These are phyloP conservation scores for Thaumetopoea pityocampa DNA, from an alignment of 1,140 invertebrate species.

Conservation along the genomic window DNA sequence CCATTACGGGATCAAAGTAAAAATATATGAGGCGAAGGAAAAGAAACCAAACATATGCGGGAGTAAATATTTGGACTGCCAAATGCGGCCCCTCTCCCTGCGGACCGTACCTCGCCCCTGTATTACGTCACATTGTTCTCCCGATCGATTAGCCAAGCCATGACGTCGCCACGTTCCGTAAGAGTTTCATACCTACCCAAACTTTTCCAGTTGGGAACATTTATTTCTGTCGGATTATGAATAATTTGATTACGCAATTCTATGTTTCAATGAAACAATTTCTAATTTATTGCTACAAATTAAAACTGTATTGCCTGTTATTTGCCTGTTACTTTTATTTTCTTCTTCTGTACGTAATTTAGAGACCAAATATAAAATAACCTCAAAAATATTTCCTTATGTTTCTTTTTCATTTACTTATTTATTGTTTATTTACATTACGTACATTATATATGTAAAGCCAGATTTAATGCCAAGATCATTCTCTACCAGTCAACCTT, in stretches of 20 bases:
- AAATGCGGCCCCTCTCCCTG: constrained; percentile 26
- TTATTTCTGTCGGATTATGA: too few relatives aligned
- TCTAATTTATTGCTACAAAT: constrained; percentile 11
- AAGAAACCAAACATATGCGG: constrained; percentile 72
- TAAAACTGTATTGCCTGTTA: too few relatives aligned
- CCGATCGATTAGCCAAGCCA: constrained; percentile 60
- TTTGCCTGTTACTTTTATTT: too few relatives aligned
- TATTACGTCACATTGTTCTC: constrained; percentile 69
- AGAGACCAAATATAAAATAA: too few relatives aligned
- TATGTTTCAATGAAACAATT: constrained; percentile 7
- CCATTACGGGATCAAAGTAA: constrained; percentile 62
- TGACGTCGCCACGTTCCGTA: constrained; percentile 56
- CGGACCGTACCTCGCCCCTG: constrained; percentile 26
- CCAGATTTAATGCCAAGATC: too few relatives aligned
- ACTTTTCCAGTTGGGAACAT: constrained; percentile 18
- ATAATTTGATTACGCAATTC: constrained; percentile 8
- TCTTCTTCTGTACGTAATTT: too few relatives aligned
- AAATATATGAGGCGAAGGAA: constrained; percentile 71
- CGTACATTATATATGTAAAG: too few relatives aligned
- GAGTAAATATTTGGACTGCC: constrained; percentile 63
- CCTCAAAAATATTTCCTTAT: too few relatives aligned
- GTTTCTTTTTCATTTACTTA: too few relatives aligned
- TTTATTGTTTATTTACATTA: too few relatives aligned
- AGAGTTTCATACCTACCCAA: constrained; percentile 37
- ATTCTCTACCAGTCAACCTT: too few relatives aligned